phyloP scores from a whole-genome alignment of 2,113 vertebrate genomes.

The Passer domesticus region DNA sequence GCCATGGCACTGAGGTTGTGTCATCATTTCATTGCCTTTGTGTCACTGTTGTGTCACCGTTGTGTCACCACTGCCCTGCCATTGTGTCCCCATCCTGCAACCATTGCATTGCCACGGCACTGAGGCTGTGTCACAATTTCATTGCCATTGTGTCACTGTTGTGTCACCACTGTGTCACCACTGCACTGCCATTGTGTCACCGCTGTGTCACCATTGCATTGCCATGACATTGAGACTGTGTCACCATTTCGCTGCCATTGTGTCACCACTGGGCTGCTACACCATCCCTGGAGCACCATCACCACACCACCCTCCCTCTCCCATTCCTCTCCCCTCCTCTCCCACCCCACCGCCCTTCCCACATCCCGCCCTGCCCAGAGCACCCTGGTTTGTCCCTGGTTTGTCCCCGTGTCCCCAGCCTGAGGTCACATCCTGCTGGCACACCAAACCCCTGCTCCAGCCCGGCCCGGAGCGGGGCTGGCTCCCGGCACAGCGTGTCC shows the following conservation, averaged over 20 bases:
- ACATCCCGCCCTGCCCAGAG: not conserved
- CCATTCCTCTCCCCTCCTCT: too few species aligned
- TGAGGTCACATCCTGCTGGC: not conserved
- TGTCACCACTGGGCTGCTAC: not conserved
- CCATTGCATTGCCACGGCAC: too few species aligned
- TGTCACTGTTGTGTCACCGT: accelerated
- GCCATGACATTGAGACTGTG: accelerated
- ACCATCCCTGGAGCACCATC: accelerated
- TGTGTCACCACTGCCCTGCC: too few species aligned
- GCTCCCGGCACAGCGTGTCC: not conserved
- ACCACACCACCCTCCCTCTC: accelerated
- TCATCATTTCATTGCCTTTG: not conserved
- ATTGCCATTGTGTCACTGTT: not conserved
- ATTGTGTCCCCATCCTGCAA: too few species aligned
- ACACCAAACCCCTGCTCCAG: not conserved
- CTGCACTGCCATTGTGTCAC: not conserved
- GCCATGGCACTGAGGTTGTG: accelerated
- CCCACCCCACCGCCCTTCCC: not conserved
- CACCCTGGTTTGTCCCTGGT: accelerated
- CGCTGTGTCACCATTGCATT: accelerated
- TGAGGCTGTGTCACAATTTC: accelerated
- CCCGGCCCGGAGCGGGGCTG: accelerated
- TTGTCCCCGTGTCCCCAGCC: not conserved
- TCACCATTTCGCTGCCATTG: not conserved
- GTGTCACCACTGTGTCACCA: not conserved